Conservation (phyloP, 2,888 invertebrate species). For the Brachypterus glaber region DNA sequence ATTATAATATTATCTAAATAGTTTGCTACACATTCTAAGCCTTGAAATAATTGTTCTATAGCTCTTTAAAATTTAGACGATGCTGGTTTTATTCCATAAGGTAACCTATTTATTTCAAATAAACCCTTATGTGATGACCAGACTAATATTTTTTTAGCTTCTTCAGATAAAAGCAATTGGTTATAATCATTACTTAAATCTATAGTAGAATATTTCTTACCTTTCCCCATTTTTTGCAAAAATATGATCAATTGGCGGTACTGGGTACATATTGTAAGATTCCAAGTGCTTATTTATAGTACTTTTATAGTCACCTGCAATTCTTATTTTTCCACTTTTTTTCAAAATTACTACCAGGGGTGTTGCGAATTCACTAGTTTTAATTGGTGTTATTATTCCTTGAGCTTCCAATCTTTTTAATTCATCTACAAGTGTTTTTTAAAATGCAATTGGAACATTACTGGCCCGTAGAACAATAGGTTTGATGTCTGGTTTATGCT, state of each 20-base stretch:
- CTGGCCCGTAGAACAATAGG: slow-evolving; percentile 6
- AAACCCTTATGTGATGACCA: slow-evolving; percentile 1
- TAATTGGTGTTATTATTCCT: slow-evolving; percentile 1
- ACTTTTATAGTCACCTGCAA: slow-evolving; percentile 4
- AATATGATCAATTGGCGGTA: slow-evolving; percentile 4
- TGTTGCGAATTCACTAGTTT: neutral
- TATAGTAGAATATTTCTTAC: slow-evolving; percentile 1
- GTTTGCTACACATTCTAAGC: slow-evolving; percentile 23
- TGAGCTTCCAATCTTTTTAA: neutral
- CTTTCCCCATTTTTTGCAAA: neutral
- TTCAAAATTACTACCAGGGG: slow-evolving; percentile 4
- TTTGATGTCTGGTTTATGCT: slow-evolving; percentile 3
- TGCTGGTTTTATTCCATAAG: slow-evolving; percentile 2
- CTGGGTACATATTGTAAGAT: neutral
- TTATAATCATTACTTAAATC: slow-evolving; percentile 5
- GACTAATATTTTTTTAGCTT: slow-evolving; percentile 1
- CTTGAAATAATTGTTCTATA: slow-evolving; percentile 29
- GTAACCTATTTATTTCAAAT: neutral
- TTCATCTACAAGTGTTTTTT: neutral
- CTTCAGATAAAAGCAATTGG: slow-evolving; percentile 7
- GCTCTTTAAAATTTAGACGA: slow-evolving; percentile 29
- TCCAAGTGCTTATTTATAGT: slow-evolving; percentile 5
- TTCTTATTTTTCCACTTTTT: slow-evolving; percentile 1
- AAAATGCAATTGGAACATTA: slow-evolving; percentile 3
- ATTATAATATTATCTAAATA: slow-evolving; percentile 30